Evolutionary conservation across 1,140 invertebrate genomes (phyloP).

Genomic region (Drosophila baimaii): DNA sequence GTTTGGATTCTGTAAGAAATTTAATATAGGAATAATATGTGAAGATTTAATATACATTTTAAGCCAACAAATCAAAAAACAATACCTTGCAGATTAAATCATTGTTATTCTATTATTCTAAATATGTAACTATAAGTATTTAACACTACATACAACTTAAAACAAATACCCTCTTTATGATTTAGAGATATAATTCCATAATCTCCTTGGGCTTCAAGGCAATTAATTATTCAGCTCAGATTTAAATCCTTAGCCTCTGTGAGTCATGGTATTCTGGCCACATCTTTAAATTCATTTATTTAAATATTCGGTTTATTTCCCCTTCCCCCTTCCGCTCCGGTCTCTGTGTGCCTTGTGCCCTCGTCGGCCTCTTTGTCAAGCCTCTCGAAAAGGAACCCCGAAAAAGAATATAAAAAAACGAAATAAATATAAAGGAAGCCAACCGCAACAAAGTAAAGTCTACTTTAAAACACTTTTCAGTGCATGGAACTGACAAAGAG

Average conservation of each 20-base stretch:
- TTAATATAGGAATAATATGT: not conserved
- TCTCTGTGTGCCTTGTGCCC: not conserved
- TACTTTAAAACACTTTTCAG: constrained; percentile 71
- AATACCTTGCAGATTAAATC: no score
- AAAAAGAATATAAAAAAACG: constrained; percentile 29
- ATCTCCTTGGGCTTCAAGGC: not conserved
- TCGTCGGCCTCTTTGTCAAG: constrained; percentile 35
- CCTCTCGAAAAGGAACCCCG: constrained; percentile 31
- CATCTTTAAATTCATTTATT: constrained; percentile 43
- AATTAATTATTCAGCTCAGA: constrained; percentile 8
- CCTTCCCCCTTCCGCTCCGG: not conserved
- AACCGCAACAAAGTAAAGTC: constrained; percentile 69
- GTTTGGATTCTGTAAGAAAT: not conserved
- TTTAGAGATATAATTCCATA: not conserved
- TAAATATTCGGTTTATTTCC: constrained; percentile 39
- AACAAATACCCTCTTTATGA: not conserved
- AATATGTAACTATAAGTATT: no score
- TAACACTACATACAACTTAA: no score
- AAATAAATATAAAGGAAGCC: constrained; percentile 63
- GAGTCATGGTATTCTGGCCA: constrained; percentile 2
- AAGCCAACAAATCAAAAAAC: not conserved
- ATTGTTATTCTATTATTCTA: no score
- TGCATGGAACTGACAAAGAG: constrained; percentile 66
- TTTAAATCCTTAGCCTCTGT: not conserved
- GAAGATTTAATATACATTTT: not conserved